Conservation (phyloP, 2,113 vertebrate genomes). For the Pomatostomus ruficeps region DNA sequence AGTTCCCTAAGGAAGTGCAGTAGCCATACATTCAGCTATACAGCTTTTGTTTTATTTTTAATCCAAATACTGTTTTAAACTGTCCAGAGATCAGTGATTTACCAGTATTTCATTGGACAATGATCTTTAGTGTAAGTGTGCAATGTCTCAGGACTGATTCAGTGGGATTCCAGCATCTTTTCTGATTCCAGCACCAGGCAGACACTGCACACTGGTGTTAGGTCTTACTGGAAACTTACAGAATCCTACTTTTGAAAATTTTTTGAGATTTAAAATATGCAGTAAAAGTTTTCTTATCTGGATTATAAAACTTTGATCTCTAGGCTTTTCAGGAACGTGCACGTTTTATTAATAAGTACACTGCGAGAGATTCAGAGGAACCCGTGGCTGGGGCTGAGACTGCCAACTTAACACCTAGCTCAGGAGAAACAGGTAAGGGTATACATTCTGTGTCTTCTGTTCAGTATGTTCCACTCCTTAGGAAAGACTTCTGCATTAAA, state of each 20-base stretch:
- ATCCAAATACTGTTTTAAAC: background rate
- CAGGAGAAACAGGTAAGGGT: slow-evolving; percentile 24
- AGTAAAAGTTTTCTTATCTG: background rate
- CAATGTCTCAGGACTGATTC: background rate
- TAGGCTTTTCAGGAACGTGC: slow-evolving; percentile 79
- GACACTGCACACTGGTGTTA: background rate
- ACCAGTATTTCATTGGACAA: background rate
- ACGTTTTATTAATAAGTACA: slow-evolving; percentile 67
- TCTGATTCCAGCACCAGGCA: background rate
- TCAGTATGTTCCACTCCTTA: background rate
- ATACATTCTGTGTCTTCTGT: background rate
- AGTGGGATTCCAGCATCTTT: background rate
- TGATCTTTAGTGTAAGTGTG: background rate
- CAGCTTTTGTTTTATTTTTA: background rate
- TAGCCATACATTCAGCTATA: background rate
- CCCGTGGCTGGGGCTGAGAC: background rate
- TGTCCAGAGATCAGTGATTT: background rate
- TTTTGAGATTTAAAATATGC: background rate
- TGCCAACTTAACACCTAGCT: background rate
- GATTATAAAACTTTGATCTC: background rate
- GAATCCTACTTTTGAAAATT: background rate
- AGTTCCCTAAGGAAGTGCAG: background rate
- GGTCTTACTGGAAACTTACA: background rate
- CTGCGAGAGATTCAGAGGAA: background rate
- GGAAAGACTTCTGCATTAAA: background rate